A percentile compares a stretch with the other conserved stretches of the same genome.
Evolutionary conservation across 2,113 vertebrate genomes (phyloP).

Genomic region (Bos taurus): ARS-UCD2.0 NC_037336.1:25141501-25142000

Average conservation of each 20-base stretch:
- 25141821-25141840: neutral
- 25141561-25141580: neutral
- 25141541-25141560: neutral
- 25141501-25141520: neutral
- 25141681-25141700: no score
- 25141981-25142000: neutral
- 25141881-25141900: neutral
- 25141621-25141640: no score
- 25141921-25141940: neutral
- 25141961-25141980: neutral
- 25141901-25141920: neutral
- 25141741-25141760: no score
- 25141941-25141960: neutral
- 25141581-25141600: no score
- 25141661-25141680: no score
- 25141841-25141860: neutral
- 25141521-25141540: neutral
- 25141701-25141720: no score
- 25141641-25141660: no score
- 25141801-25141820: no score
- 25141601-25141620: no score
- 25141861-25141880: neutral
- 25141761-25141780: no score
- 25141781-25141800: no score
- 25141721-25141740: no score